Conservation (phyloP, 1,140 invertebrate species). For the Drosophila repletoides region DNA sequence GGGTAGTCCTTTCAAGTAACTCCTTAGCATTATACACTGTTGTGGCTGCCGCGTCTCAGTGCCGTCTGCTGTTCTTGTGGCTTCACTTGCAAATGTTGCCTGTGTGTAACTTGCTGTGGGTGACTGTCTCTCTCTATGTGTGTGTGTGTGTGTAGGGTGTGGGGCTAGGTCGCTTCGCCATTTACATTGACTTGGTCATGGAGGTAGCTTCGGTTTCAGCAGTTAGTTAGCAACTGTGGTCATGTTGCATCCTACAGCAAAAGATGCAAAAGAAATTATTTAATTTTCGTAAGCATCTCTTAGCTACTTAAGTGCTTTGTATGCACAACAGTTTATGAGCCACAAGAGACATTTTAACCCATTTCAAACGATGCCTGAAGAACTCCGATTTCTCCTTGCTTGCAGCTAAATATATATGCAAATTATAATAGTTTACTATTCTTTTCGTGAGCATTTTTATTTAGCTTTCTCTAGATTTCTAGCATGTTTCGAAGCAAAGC, state of each 20-base stretch:
- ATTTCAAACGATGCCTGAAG: too few species aligned
- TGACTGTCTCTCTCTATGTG: too few species aligned
- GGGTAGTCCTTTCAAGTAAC: too few species aligned
- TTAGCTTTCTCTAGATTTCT: too few species aligned
- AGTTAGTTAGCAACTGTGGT: slow-evolving; percentile 36
- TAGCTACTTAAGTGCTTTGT: background rate
- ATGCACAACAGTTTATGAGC: too few species aligned
- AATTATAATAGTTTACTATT: too few species aligned
- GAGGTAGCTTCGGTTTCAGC: slow-evolving; percentile 32
- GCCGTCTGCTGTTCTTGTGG: slow-evolving; percentile 44
- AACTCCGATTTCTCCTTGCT: too few species aligned
- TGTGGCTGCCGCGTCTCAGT: slow-evolving; percentile 38
- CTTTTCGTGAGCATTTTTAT: too few species aligned
- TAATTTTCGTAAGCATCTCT: background rate
- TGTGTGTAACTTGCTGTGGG: slow-evolving; percentile 8
- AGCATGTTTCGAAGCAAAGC: too few species aligned
- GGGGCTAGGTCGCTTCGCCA: background rate
- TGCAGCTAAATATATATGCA: too few species aligned
- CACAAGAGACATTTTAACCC: too few species aligned
- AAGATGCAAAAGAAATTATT: background rate
- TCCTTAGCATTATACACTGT: slow-evolving; percentile 37
- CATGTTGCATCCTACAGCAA: slow-evolving; percentile 5
- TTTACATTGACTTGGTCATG: slow-evolving; percentile 29
- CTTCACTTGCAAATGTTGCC: slow-evolving; percentile 51
- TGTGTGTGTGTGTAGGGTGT: background rate